Conservation (phyloP, 1,140 invertebrate genomes). For the Cherax destructor region DNA sequence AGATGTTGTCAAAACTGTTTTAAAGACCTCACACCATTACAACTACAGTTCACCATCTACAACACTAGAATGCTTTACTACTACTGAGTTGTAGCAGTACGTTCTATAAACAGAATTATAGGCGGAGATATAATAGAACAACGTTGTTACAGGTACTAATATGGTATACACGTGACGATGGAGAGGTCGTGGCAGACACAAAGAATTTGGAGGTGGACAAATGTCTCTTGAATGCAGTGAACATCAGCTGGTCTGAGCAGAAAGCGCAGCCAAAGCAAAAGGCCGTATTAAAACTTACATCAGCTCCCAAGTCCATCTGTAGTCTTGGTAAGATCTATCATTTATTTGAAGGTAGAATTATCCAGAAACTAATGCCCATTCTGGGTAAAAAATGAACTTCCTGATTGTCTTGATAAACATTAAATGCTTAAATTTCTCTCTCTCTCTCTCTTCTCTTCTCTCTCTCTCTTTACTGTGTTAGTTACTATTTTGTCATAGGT, state of each 20-base stretch:
- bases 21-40: too few relatives aligned
- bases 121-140: too few relatives aligned
- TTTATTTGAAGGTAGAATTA: background rate
- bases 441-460: too few relatives aligned
- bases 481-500: too few relatives aligned
- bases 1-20: too few relatives aligned
- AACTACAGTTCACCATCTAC: too few relatives aligned
- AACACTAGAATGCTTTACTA: too few relatives aligned
- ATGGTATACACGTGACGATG: slow-evolving; percentile 24
- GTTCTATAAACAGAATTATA: too few relatives aligned
- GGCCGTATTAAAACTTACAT: background rate
- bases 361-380: background rate
- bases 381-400: background rate
- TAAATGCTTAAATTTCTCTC: too few relatives aligned
- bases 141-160: slow-evolving; percentile 15
- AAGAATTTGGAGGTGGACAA: slow-evolving; percentile 30
- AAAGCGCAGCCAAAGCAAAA: background rate
- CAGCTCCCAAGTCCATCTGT: background rate
- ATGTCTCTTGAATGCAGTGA: slow-evolving; percentile 16
- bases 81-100: too few relatives aligned
- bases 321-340: background rate
- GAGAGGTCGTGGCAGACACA: slow-evolving; percentile 46
- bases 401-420: background rate
- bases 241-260: background rate
- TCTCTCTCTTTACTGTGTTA: too few relatives aligned